These are phyloP conservation scores for Elachura formosa DNA, from an alignment of 2,113 vertebrate species.

Conservation along the genomic window DNA sequence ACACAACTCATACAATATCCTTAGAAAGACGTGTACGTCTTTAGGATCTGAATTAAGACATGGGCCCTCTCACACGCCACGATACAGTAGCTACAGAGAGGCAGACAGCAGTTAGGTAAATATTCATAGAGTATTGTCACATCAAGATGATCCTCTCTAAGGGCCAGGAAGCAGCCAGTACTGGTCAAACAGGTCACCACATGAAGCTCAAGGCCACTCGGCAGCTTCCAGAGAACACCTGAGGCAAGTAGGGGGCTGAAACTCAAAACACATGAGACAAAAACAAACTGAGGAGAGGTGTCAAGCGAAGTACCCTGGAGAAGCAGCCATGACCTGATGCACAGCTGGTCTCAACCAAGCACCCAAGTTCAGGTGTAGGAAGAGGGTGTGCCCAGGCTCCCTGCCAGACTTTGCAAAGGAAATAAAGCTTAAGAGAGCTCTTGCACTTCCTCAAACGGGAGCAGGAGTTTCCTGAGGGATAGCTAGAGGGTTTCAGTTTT, in stretches of 20 bases:
- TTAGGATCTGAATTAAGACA: background rate
- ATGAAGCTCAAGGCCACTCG: background rate
- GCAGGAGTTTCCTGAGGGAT: conserved; percentile 6
- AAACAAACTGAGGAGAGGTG: background rate
- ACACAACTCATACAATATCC: background rate
- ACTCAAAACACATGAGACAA: background rate
- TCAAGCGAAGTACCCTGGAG: background rate
- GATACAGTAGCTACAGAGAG: background rate
- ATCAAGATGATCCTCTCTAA: background rate
- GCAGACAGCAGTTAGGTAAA: background rate
- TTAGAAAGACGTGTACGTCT: background rate
- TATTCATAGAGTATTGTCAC: background rate
- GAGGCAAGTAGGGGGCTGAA: background rate
- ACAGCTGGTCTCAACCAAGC: background rate
- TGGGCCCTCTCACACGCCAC: background rate
- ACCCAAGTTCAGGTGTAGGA: background rate
- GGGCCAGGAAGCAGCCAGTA: background rate
- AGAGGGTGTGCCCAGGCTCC: background rate
- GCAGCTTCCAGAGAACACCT: background rate
- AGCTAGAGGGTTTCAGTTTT: conserved; percentile 2
- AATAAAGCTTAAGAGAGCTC: background rate
- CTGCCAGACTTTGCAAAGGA: background rate
- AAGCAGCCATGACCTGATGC: background rate
- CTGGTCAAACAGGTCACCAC: background rate
- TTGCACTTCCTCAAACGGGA: background rate